Evolutionary conservation across 2,797 vertebrate species (phyloP).

Genomic region (Melanogrammus aeglefinus): DNA sequence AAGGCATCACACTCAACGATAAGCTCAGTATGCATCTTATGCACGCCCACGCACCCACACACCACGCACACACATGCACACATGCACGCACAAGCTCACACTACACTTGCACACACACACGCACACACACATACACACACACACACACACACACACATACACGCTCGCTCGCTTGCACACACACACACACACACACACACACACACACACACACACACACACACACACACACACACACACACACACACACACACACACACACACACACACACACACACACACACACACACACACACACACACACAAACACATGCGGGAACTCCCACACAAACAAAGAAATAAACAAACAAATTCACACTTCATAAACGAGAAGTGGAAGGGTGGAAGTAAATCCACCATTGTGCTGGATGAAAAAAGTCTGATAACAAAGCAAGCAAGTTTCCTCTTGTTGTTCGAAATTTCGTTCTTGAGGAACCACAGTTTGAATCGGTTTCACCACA

Average conservation of each 20-base stretch:
- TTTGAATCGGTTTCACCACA: no score
- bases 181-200: not conserved
- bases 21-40: conserved; percentile 48
- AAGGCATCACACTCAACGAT: conserved; percentile 52
- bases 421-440: not conserved
- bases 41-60: not conserved
- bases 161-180: no score
- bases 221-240: not conserved
- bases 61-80: not conserved
- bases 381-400: not conserved
- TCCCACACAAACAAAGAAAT: not conserved
- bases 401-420: not conserved
- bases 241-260: not conserved
- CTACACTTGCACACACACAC: not conserved
- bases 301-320: not conserved
- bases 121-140: no score
- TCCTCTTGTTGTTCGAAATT: not conserved
- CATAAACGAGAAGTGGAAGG: not conserved
- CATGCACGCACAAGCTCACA: not conserved
- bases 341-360: not conserved
- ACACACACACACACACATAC: not conserved
- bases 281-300: not conserved
- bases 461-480: not conserved
- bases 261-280: not conserved
- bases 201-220: not conserved